Conservation (phyloP, 2,797 vertebrate species). For the Hydrocynus forskahlii region DNA sequence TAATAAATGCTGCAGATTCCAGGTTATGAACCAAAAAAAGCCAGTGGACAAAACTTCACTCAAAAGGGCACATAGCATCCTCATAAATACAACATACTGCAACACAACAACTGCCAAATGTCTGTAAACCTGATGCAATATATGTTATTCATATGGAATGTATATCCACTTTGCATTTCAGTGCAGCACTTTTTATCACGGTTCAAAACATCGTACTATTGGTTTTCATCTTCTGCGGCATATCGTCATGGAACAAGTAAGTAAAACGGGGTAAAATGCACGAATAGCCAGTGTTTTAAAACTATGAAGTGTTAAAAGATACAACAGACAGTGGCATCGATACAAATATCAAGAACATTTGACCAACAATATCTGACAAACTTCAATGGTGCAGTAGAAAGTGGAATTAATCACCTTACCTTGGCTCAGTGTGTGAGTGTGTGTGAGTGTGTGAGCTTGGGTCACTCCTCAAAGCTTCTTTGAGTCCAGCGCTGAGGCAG, state of each 20-base stretch:
- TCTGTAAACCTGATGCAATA: no score
- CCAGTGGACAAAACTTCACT: no score
- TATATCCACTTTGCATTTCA: background rate
- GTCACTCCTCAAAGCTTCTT: slow-evolving; percentile 65
- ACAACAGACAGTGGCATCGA: no score
- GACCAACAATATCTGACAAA: background rate
- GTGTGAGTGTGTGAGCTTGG: slow-evolving; percentile 18
- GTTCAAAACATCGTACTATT: no score
- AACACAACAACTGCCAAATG: background rate
- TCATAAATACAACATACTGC: background rate
- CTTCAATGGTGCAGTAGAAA: background rate
- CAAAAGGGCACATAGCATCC: no score
- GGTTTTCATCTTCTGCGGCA: background rate
- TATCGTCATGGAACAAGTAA: background rate
- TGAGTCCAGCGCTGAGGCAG: slow-evolving; percentile 58
- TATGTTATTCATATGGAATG: background rate
- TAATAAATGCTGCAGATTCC: background rate
- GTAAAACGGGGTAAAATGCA: background rate
- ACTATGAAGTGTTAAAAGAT: no score
- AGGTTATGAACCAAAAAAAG: no score
- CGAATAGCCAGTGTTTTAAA: no score
- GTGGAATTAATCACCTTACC: background rate
- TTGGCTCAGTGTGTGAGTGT: background rate
- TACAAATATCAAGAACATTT: no score
- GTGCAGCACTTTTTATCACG: no score